Conservation (phyloP, 2,888 invertebrate genomes). For the Ornithoptera priamus region DNA sequence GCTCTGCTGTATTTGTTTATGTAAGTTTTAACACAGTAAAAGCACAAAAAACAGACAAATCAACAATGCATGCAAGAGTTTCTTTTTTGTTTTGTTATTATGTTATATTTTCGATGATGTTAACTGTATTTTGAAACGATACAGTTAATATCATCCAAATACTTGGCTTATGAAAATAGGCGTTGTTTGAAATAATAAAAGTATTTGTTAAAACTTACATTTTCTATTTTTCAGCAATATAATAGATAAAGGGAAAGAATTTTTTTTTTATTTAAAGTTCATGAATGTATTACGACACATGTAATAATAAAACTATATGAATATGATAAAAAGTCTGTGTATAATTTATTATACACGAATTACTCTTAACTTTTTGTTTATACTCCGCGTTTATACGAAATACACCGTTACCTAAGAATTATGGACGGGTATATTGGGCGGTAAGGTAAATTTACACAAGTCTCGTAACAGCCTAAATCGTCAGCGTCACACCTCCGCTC, state of each 20-base stretch:
- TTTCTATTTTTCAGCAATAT: too few relatives aligned
- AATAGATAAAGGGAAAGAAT: too few relatives aligned
- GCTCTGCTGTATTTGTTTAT: conserved; percentile 51
- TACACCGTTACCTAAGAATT: conserved; percentile 73
- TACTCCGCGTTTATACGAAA: conserved; percentile 66
- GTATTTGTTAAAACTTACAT: too few relatives aligned
- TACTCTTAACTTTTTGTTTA: conserved; percentile 39
- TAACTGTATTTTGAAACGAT: not conserved
- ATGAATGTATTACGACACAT: not conserved
- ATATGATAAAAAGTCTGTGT: not conserved
- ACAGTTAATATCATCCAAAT: not conserved
- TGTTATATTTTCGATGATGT: not conserved
- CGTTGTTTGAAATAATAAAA: too few relatives aligned
- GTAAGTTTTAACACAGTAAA: conserved; percentile 32
- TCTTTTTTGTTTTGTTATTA: not conserved
- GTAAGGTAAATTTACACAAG: conserved; percentile 77
- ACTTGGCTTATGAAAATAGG: not conserved
- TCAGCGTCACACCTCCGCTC: conserved; percentile 64
- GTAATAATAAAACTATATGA: not conserved
- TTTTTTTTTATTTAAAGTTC: not conserved
- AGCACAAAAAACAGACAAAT: conserved; percentile 9
- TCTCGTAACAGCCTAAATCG: conserved; percentile 73
- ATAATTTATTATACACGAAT: not conserved
- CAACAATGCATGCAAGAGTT: not conserved
- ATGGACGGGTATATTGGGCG: conserved; percentile 68